Percentiles rank a stretch among this genome's conserved stretches.
Evolutionary conservation across 2,113 vertebrate species (phyloP).

Genomic region (Pteronura brasiliensis): DNA sequence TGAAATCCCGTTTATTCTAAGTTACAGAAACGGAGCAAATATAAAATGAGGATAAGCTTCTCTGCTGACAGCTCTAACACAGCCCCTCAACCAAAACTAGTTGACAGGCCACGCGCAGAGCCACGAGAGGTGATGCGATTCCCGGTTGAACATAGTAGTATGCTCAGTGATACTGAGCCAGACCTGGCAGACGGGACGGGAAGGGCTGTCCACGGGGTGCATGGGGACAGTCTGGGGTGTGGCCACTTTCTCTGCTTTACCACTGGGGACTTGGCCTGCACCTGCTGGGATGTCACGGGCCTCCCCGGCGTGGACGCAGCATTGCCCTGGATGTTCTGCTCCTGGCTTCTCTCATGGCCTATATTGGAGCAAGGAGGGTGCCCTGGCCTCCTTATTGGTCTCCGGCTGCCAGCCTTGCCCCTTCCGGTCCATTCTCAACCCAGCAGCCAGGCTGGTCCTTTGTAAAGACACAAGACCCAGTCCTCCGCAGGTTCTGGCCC

Average conservation of each 20-base stretch:
- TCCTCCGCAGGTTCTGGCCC: neutral
- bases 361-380: rapidly evolving
- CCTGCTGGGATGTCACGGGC: rapidly evolving
- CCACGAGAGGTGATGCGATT: rapidly evolving
- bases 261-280: rapidly evolving
- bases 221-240: neutral
- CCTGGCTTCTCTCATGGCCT: rapidly evolving
- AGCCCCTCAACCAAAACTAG: neutral
- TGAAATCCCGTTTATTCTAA: neutral
- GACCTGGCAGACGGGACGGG: no score
- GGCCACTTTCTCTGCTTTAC: neutral
- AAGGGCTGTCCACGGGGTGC: neutral
- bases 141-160: rapidly evolving
- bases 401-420: neutral
- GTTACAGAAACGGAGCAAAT: neutral
- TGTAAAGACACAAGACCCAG: neutral
- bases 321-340: neutral
- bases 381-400: neutral
- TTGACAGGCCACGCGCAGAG: rapidly evolving
- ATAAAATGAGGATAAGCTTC: rapidly evolving
- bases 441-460: neutral
- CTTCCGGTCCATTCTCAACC: neutral
- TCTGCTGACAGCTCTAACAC: rapidly evolving
- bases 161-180: rapidly evolving
- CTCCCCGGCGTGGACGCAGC: rapidly evolving